Percentiles rank a stretch among this genome's conserved stretches.
phyloP scores from a whole-genome alignment of 2,113 vertebrate species.

The Passer montanus region DNA sequence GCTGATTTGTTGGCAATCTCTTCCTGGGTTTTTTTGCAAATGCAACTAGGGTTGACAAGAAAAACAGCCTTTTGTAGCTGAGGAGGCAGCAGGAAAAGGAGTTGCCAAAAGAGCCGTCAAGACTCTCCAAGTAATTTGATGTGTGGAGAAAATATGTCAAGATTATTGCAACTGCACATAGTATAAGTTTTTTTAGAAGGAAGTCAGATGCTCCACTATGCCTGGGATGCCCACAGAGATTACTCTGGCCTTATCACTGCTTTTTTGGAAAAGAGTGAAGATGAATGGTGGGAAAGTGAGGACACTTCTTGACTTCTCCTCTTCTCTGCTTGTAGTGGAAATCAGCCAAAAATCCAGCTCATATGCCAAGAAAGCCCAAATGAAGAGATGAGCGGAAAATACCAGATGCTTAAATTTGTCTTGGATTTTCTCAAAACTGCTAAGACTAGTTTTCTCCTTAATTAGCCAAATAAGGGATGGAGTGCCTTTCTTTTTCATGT shows the following conservation, averaged over 20 bases:
- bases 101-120: neutral
- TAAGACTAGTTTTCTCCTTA: neutral
- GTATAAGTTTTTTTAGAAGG: neutral
- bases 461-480: neutral
- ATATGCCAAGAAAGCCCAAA: slow-evolving; percentile 12
- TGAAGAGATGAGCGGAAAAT: slow-evolving; percentile 8
- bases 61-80: slow-evolving; percentile 4
- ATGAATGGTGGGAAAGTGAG: slow-evolving; percentile 21
- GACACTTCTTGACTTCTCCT: slow-evolving; percentile 35
- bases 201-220: neutral
- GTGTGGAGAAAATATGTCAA: neutral
- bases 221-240: neutral
- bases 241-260: neutral
- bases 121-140: neutral
- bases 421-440: slow-evolving; percentile 36
- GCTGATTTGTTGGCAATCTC: neutral
- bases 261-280: neutral
- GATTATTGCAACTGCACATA: neutral
- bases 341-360: slow-evolving; percentile 41
- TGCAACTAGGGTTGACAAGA: neutral
- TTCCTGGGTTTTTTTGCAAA: neutral
- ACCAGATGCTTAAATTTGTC: slow-evolving; percentile 34
- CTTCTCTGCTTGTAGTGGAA: slow-evolving; percentile 41
- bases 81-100: neutral
- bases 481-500: neutral